Evolutionary conservation across 2,888 invertebrate genomes (phyloP).

Genomic region (Morpho deidamia): DNA sequence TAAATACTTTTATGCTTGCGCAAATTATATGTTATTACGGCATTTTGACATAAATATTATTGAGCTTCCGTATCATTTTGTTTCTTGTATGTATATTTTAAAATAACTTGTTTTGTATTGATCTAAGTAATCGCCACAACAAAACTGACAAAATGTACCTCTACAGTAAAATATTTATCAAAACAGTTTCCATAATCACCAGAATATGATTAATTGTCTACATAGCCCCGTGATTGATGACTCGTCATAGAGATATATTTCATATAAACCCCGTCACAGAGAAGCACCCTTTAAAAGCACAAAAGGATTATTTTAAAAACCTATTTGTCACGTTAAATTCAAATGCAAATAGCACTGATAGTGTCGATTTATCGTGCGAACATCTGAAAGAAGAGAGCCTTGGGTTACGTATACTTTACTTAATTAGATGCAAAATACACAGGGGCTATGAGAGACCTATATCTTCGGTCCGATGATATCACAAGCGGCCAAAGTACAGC

Average conservation of each 20-base stretch:
- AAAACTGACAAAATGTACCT: conserved; percentile 48
- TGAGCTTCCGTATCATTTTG: too few relatives aligned
- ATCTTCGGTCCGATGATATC: conserved; percentile 52
- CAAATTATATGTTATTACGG: too few relatives aligned
- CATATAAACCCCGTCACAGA: conserved; percentile 30
- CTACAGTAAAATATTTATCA: conserved; percentile 35
- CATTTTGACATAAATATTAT: too few relatives aligned
- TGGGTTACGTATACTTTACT: conserved; percentile 25
- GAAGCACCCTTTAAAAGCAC: conserved; percentile 43
- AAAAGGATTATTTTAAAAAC: conserved; percentile 57
- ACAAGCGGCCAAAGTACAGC: conserved; percentile 45
- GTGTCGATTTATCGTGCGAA: conserved; percentile 50
- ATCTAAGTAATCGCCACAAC: background rate
- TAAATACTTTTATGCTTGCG: too few relatives aligned
- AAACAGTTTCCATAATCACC: conserved; percentile 32
- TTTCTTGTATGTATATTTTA: too few relatives aligned
- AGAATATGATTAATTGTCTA: conserved; percentile 66
- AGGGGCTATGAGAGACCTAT: conserved; percentile 28
- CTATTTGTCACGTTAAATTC: conserved; percentile 57
- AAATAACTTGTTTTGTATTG: too few relatives aligned
- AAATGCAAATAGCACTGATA: conserved; percentile 44
- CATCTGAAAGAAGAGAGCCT: conserved; percentile 23
- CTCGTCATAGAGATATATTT: conserved; percentile 34
- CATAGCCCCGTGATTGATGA: conserved; percentile 56
- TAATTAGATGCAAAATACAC: conserved; percentile 61